These are phyloP conservation scores for Seira musarum DNA, from an alignment of 2,888 invertebrate genomes.

Conservation along the genomic window DNA sequence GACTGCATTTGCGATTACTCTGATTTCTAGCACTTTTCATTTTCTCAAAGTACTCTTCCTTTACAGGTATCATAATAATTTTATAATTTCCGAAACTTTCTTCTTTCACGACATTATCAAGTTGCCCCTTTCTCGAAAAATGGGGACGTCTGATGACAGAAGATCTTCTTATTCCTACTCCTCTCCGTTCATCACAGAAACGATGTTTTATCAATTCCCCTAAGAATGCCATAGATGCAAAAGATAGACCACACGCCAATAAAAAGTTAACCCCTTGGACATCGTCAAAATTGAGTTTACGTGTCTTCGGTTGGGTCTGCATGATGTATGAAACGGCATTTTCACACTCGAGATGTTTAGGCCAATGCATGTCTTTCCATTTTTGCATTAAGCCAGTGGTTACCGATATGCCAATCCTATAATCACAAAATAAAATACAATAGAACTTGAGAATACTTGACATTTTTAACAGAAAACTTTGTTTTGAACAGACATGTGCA, in stretches of 20 bases:
- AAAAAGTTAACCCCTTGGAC: slow-evolving; percentile 67
- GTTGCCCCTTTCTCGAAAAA: too few species aligned
- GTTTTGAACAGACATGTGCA: background rate
- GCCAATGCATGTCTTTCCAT: slow-evolving; percentile 68
- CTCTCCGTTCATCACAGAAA: background rate
- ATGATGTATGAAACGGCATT: slow-evolving; percentile 65
- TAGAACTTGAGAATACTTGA: background rate
- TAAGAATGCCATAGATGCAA: slow-evolving; percentile 45
- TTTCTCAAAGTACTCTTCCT: slow-evolving; percentile 33
- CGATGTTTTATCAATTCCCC: slow-evolving; percentile 29
- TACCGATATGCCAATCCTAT: slow-evolving; percentile 59
- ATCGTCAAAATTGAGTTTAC: slow-evolving; percentile 64
- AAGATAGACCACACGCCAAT: slow-evolving; percentile 45
- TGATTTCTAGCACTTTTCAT: background rate
- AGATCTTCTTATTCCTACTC: background rate
- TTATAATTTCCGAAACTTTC: background rate
- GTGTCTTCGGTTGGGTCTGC: slow-evolving; percentile 59
- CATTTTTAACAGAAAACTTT: too few species aligned
- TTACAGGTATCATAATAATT: slow-evolving; percentile 44
- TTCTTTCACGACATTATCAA: too few species aligned
- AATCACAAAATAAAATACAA: background rate
- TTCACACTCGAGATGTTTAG: slow-evolving; percentile 60
- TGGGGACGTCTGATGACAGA: background rate
- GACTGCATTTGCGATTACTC: too few species aligned
- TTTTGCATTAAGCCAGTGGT: slow-evolving; percentile 67